These are phyloP conservation scores for Eupithecia dodoneata DNA, from an alignment of 2,888 invertebrate species.

Conservation along the genomic window DNA sequence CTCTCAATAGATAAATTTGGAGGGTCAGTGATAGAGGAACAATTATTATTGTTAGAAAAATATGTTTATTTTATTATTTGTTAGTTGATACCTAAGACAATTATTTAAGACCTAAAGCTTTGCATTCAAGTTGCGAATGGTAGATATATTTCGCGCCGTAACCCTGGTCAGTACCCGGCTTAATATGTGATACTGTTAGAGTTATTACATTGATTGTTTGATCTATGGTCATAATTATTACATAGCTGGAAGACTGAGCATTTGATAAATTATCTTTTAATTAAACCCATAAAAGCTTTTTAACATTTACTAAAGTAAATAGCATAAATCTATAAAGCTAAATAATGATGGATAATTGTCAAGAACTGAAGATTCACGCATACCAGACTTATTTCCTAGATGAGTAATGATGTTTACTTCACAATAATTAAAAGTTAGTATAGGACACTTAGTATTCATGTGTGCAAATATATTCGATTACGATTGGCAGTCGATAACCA, in stretches of 20 bases:
- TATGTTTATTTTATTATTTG: no score
- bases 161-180: no score
- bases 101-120: no score
- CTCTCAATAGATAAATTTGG: constrained; percentile 11
- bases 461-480: constrained; percentile 31
- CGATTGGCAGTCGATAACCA: constrained; percentile 19
- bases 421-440: constrained; percentile 24
- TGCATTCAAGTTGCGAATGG: no score
- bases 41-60: not conserved
- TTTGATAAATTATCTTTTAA: not conserved
- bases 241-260: not conserved
- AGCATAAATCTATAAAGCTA: not conserved
- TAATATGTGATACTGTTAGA: not conserved
- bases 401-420: constrained; percentile 34
- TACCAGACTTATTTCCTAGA: constrained; percentile 30
- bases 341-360: constrained; percentile 19
- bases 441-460: constrained; percentile 27
- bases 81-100: no score
- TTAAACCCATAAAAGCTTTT: not conserved
- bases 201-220: not conserved
- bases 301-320: not conserved
- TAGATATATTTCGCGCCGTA: no score
- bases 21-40: not conserved
- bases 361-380: constrained; percentile 33
- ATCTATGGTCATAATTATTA: not conserved